Base-by-base conservation (phyloP, 2,797 vertebrate species). In the Thamnophis elegans region DNA sequence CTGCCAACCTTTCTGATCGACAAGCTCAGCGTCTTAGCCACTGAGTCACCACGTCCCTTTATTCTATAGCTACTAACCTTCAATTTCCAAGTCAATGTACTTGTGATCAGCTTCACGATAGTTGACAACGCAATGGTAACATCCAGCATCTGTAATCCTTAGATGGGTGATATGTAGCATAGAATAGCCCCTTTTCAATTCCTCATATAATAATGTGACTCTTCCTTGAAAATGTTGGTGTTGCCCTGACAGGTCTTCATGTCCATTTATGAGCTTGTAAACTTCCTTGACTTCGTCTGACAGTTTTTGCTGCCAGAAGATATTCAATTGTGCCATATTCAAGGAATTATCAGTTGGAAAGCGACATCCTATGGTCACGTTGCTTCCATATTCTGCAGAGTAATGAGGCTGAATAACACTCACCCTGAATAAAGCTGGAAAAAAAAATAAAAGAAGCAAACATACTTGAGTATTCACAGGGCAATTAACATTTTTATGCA, bases 361-460 rank as follows among this genome's bases (percentile, higher is more conserved):
- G n/a, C 87, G 95, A 96, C 98, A 99, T 94, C 98, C 98, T 97
- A 99, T 97, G 58, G 96, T 97, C 51, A 99, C 96, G 0, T 97
- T 97, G 78, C 90, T 97, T 7, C 97, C 96, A 0, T 98, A 97
- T 82, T 98, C 97, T 1, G 94, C 97, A 11, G 7, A 2, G 1
- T 98, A 98, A 0, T 11, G 32, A 4, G 93, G 93, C 85, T 94
- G 96, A 88, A 98, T 98, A 89, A 97, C 97, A 73, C 97, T 97
- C 88, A 99, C 98, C 89, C 97, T 98, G 96, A 99, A 98, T 92
- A 98, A 97, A 92, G 96, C 98, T 98, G 94, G 0, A 0, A 8
- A 55, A 9, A 93, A 82, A 90, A 93, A 42, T 10, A 95, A 94
- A 1, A 1, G 11, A 89, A 16, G 93, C 73, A 91, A 94, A 22